Evolutionary conservation across 2,797 vertebrate species (phyloP).

Genomic region (Hozukius guyotensis): DNA sequence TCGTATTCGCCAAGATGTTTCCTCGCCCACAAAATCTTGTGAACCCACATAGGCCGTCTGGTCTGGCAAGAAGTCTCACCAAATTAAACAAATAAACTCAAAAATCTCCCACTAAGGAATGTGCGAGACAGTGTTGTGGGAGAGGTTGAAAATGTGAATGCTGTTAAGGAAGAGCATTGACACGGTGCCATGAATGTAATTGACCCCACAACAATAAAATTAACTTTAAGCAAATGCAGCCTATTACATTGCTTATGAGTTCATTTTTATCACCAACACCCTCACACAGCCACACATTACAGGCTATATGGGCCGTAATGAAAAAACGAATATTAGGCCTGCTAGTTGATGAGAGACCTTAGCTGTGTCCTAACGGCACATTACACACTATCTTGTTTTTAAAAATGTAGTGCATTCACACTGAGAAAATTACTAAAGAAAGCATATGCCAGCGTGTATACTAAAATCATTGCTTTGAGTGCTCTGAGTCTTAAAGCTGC

Average conservation of each 20-base stretch:
- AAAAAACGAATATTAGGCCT: not conserved
- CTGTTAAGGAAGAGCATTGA: not conserved
- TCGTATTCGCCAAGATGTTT: too few species aligned
- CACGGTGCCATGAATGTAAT: not conserved
- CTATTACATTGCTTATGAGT: not conserved
- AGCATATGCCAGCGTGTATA: not conserved
- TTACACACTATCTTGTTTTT: not conserved
- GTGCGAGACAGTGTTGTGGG: slow-evolving; percentile 21
- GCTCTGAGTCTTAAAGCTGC: not conserved
- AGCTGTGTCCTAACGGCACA: not conserved
- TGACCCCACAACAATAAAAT: not conserved
- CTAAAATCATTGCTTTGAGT: not conserved
- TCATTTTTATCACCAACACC: not conserved
- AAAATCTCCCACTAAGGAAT: slow-evolving; percentile 34
- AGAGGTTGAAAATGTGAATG: not conserved
- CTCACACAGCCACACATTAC: not conserved
- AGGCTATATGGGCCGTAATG: not conserved
- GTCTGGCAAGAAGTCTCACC: not conserved
- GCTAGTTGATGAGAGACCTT: not conserved
- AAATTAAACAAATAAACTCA: slow-evolving; percentile 15
- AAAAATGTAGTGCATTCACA: not conserved
- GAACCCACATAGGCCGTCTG: too few species aligned
- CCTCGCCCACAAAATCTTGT: too few species aligned
- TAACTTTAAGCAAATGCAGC: not conserved
- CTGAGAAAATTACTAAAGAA: not conserved